Percentiles rank a stretch among this genome's conserved stretches.
These are phyloP conservation scores for Gasteruption jaculator DNA, from an alignment of 2,888 invertebrate species.

Conservation along the genomic window DNA sequence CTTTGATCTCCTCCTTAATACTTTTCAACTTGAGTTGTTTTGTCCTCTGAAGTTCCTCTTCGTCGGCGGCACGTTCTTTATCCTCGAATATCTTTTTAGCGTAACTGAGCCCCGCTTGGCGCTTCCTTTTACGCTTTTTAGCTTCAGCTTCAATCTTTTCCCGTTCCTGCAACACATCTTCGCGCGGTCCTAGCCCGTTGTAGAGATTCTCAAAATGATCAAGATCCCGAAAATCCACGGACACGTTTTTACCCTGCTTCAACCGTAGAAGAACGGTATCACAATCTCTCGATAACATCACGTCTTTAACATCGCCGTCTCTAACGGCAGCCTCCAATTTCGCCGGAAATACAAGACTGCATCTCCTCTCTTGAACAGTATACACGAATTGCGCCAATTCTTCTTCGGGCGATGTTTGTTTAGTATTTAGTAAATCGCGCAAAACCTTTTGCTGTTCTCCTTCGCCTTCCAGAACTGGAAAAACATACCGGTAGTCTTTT, in stretches of 20 bases:
- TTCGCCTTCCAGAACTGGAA: slow-evolving; percentile 67
- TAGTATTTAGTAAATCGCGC: slow-evolving; percentile 60
- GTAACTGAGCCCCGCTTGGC: slow-evolving; percentile 62
- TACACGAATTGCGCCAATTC: slow-evolving; percentile 66
- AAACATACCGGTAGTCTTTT: slow-evolving; percentile 70
- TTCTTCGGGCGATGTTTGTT: slow-evolving; percentile 54
- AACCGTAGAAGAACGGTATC: slow-evolving; percentile 71
- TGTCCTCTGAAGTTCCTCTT: slow-evolving; percentile 55
- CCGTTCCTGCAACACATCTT: slow-evolving; percentile 61
- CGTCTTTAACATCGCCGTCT: slow-evolving; percentile 72
- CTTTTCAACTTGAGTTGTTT: slow-evolving; percentile 42
- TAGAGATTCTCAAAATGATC: slow-evolving; percentile 59
- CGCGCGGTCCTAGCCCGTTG: slow-evolving; percentile 69
- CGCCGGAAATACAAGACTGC: slow-evolving; percentile 71
- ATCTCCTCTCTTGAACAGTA: slow-evolving; percentile 69
- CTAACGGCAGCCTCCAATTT: slow-evolving; percentile 71
- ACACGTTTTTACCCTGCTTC: slow-evolving; percentile 71
- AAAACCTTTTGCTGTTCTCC: slow-evolving; percentile 64
- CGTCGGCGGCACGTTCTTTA: slow-evolving; percentile 68
- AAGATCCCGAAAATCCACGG: slow-evolving; percentile 64
- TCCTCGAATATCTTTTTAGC: slow-evolving; percentile 73
- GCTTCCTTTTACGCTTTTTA: slow-evolving; percentile 58
- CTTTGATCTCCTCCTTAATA: slow-evolving; percentile 37
- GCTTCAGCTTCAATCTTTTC: slow-evolving; percentile 58
- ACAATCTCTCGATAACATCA: slow-evolving; percentile 72